A percentile compares a stretch with the other conserved stretches of the same genome.
Conservation (phyloP, 2,113 vertebrate genomes). For the Periophthalmodon schlosseri region DNA sequence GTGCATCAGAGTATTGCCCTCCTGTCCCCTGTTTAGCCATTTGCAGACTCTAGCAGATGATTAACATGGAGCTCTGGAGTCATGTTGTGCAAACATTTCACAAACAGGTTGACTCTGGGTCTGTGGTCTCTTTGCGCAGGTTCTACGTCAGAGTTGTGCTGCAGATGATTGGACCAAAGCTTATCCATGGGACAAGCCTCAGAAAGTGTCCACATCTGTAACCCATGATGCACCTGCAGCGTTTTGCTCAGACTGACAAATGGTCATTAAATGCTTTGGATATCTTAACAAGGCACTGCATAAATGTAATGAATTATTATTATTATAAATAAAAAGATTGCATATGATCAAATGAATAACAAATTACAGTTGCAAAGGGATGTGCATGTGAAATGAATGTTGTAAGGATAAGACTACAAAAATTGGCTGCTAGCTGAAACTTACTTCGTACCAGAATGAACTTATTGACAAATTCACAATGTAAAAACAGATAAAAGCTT, state of each 20-base stretch:
- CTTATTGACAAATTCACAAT: not conserved
- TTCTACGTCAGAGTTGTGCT: slow-evolving; percentile 55
- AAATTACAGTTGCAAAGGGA: not conserved
- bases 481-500: not conserved
- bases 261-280: not conserved
- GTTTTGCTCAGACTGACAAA: not conserved
- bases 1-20: not conserved
- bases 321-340: too few relatives aligned
- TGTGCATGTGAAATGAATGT: not conserved
- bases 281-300: too few relatives aligned
- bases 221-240: not conserved
- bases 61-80: slow-evolving; percentile 54
- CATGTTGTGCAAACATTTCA: slow-evolving; percentile 58
- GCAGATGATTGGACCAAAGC: slow-evolving; percentile 24
- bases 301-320: too few relatives aligned
- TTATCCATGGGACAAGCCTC: not conserved
- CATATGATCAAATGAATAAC: too few relatives aligned
- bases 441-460: not conserved
- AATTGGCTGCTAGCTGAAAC: not conserved
- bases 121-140: slow-evolving; percentile 32
- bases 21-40: slow-evolving; percentile 40
- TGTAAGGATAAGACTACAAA: not conserved
- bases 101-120: slow-evolving; percentile 57
- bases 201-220: not conserved
- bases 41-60: slow-evolving; percentile 55